Evolutionary conservation across 2,113 vertebrate genomes (phyloP), one percentile per base, ranked within the genome.

Genomic region (Labeo rohita): DNA sequence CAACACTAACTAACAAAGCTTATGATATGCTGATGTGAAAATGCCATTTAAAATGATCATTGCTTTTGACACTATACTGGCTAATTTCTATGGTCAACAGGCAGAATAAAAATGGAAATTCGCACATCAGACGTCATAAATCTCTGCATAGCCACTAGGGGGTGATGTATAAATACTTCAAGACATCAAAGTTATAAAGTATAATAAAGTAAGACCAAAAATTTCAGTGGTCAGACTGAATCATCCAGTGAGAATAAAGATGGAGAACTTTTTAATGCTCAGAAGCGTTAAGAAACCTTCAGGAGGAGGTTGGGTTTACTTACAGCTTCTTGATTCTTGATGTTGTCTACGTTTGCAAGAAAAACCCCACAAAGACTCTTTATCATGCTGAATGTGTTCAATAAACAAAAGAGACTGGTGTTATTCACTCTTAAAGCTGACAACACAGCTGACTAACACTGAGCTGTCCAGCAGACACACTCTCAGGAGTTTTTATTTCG

Each of bases 381-480:
- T 77, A 77, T 77, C 23, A 34, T 36, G 75, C 50, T 77, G 75
- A 77, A 77, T 77, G 50, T 56, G 50, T 77, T 77, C 75, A 77
- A 56, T 77, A 77, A 56, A 77, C 75, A 77, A 77, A 54, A 36
- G 49, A 56, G 75, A 52, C 75, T 77, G 75, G 75, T 77, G 49
- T 77, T 77, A 77, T 77, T 77, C 75, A 77, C 28, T 56, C 50
- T 77, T 77, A 77, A 77, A 77, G 75, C 23, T 4, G 50, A 77
- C 50, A 56, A 56, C 75, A 56, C 50, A 36, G 50, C 50, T 77
- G 75, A 77, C 75, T 77, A 77, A 77, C 50, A 54, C 49, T 77
- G 75, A 77, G 75, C 75, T 77, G 50, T 56, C 75, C 75, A 77
- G 75, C 75, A 77, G 75, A 77, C 75, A 77, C 13, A 77, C 75